A percentile compares a stretch with the other conserved stretches of the same genome.
Conservation (phyloP, 2,888 invertebrate species). For the Campoplex nolae region DNA sequence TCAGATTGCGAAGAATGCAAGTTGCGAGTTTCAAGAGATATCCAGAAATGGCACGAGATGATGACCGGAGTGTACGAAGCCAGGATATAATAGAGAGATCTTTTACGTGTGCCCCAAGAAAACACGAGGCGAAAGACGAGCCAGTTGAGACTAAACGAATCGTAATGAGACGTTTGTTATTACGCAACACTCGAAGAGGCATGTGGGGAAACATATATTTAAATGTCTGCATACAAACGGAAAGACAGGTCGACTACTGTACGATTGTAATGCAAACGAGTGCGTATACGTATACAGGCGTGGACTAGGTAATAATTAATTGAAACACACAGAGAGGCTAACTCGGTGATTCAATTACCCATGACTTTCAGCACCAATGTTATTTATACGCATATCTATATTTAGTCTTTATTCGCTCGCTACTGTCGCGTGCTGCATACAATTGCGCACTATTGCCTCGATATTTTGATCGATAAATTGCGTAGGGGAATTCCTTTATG, state of each 20-base stretch:
- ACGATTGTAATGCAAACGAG: conserved; percentile 57
- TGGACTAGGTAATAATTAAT: conserved; percentile 63
- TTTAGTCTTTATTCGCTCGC: conserved; percentile 12
- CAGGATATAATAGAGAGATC: conserved; percentile 61
- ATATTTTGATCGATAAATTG: conserved; percentile 59
- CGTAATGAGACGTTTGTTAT: conserved; percentile 63
- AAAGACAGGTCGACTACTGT: conserved; percentile 37
- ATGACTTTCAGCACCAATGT: conserved; percentile 49
- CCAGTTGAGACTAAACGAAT: conserved; percentile 62
- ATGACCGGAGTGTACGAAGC: conserved; percentile 39
- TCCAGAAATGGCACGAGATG: conserved; percentile 22
- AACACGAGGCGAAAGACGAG: conserved; percentile 26
- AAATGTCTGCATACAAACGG: neutral
- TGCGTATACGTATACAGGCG: conserved; percentile 12
- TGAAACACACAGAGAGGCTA: conserved; percentile 47
- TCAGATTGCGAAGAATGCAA: neutral
- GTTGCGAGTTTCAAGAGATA: neutral
- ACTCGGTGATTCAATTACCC: conserved; percentile 63
- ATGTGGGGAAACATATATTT: conserved; percentile 11
- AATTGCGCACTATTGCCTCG: conserved; percentile 29
- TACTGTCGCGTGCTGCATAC: conserved; percentile 52
- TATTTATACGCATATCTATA: conserved; percentile 10
- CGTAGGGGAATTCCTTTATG: conserved; percentile 28
- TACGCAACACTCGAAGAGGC: conserved; percentile 30
- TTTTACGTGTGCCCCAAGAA: conserved; percentile 36